Evolutionary conservation across 2,797 vertebrate genomes (phyloP), one percentile per base, ranked within the genome.

Genomic region (Falco berigora): DNA sequence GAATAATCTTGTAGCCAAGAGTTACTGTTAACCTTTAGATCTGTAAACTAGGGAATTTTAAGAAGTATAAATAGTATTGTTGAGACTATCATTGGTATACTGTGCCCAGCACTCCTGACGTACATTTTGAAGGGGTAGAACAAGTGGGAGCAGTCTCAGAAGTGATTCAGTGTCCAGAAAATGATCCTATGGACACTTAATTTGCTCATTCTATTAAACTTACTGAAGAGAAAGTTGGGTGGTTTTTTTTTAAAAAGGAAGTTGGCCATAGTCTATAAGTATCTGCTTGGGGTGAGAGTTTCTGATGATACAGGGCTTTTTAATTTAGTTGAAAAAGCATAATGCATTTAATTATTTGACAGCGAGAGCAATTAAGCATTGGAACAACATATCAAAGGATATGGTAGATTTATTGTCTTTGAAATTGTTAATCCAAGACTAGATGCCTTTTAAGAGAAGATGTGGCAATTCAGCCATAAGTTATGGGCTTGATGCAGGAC

Each of bases 11-110:
- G 21, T 82, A 85, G 66, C 61, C 81, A 76, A 62, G 59, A 92
- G 62, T 96, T 88, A 50, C 81, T 1, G 7, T 59, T 94, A 94
- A 90, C 72, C 89, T 96, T 96, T 86, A 32, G 15, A 34, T 91
- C 10, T 75, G 50, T 80, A 78, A 94, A 92, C 78, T 66, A 30
- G 66, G 86, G 78, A 74, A 87, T 93, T 94, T 52, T 42, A 16
- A 69, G 94, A 75, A 85, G 85, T 93, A 94, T 86, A 91, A 96
- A 96, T 92, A 94, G 87, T 82, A 66, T 97, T 92, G 81, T 92
- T 77, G 94, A 58, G 87, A 58, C 74, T 94, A 14, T 94, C 94
- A 71, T 18, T 93, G 84, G 87, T 66, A 47, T 15, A 4, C 56
- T 73, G 46, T 82, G 72, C 72, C 78, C 74, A 64, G 78, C 22